Conservation (phyloP, 2,888 invertebrate genomes). For the Pycnomerus fuliginosus region DNA sequence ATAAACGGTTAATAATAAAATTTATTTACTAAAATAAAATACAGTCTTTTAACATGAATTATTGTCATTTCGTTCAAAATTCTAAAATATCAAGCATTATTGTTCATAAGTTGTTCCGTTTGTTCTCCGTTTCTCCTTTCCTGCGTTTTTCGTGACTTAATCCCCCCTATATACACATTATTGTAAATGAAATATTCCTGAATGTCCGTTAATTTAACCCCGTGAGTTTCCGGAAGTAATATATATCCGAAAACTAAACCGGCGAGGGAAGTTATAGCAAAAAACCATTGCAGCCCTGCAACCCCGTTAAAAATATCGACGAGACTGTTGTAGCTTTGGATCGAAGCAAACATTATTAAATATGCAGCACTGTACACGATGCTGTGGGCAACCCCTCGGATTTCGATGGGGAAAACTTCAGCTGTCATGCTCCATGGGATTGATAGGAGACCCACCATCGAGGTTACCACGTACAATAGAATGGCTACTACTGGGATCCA, state of each 20-base stretch:
- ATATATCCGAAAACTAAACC: constrained; percentile 51
- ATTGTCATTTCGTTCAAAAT: constrained; percentile 1
- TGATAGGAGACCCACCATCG: constrained; percentile 60
- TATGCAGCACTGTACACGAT: constrained; percentile 59
- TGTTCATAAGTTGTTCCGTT: constrained; percentile 10
- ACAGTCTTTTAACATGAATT: constrained; percentile 11
- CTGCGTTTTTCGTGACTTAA: constrained; percentile 8
- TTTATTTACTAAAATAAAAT: too few relatives aligned
- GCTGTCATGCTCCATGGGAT: constrained; percentile 66
- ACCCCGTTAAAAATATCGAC: constrained; percentile 51
- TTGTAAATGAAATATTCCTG: constrained; percentile 54
- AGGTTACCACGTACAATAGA: constrained; percentile 59
- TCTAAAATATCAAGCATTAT: constrained; percentile 6
- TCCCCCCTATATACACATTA: constrained; percentile 39
- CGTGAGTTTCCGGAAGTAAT: constrained; percentile 48
- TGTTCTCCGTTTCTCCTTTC: constrained; percentile 7
- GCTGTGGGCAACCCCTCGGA: constrained; percentile 60
- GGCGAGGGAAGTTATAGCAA: constrained; percentile 54
- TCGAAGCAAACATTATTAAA: constrained; percentile 58
- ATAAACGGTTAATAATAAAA: too few relatives aligned
- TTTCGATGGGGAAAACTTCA: constrained; percentile 61
- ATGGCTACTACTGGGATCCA: constrained; percentile 58
- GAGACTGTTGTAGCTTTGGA: constrained; percentile 55
- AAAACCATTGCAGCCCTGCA: constrained; percentile 58
- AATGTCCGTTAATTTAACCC: constrained; percentile 38